Evolutionary conservation across 2,797 vertebrate species (phyloP), one percentile per base, ranked within the genome.

Genomic region (Schizopygopsis malacanthus): DNA sequence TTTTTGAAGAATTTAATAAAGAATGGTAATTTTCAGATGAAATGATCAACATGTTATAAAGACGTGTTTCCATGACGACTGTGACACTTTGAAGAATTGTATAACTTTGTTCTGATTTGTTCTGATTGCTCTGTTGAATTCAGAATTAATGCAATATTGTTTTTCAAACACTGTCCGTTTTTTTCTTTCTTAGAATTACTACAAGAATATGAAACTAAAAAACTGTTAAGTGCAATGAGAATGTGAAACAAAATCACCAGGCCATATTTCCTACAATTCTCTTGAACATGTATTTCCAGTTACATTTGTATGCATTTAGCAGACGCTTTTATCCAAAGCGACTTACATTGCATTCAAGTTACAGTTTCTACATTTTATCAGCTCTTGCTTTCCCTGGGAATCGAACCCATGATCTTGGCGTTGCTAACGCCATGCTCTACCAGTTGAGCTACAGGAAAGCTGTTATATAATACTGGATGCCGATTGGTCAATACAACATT

Each of bases 61-160:
- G 70, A 90, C 87, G 87, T 89, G 93, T 96, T 94, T 92, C 94
- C 93, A 95, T 95, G 94, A 94, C 93, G 93, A 95, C 94, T 47
- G 90, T 88, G 85, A 89, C 83, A 10, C 43, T 72, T 47, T 47
- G 43, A 72, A 47, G n/a, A 47, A 47, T 16, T 72, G 22, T 16
- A 25, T 72, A 72, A 47, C 70, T 47, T 73, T 50, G 15, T 28
- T 73, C 13, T 18, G 43, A 28, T 28, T 50, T 73, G 15, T 73
- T 73, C 4, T 28, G 61, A 65, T 65, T 16, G 13, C 61, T 16
- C 61, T 65, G 13, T 65, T 65, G 61, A 65, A 16, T 73, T 47
- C 13, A 28, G 25, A 65, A 65, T 33, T 1, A 65, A 16, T 33
- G 61, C 13, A 33, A 65, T 65, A 65, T 16, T 15, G 13, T 33